phyloP scores from a whole-genome alignment of 1,140 invertebrate species.

The Lepidurus apus region DNA sequence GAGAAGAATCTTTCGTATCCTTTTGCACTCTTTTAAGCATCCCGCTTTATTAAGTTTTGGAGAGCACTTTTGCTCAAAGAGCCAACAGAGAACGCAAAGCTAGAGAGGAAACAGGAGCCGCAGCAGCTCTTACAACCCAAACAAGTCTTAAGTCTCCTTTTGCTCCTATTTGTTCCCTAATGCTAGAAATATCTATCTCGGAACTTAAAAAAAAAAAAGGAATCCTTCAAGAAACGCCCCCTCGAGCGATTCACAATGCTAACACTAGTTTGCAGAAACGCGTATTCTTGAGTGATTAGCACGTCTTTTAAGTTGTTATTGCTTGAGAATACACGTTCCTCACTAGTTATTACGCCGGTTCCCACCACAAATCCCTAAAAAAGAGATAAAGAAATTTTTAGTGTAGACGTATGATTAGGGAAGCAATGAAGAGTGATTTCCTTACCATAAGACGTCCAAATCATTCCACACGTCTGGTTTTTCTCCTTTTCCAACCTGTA shows the following conservation, averaged over 20 bases:
- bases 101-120: background rate
- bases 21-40: background rate
- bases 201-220: no score
- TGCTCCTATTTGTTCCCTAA: background rate
- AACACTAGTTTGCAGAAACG: background rate
- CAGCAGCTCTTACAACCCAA: background rate
- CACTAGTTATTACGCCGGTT: background rate
- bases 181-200: no score
- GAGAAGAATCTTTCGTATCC: background rate
- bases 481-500: no score
- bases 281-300: slow-evolving; percentile 19
- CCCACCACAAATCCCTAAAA: background rate
- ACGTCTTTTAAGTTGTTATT: slow-evolving; percentile 8
- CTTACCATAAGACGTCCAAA: no score
- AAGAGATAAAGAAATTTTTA: background rate
- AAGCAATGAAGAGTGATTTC: no score
- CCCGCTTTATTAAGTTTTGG: slow-evolving; percentile 8
- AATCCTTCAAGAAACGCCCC: no score
- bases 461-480: no score
- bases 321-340: slow-evolving; percentile 18
- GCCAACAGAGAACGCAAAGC: background rate
- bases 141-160: background rate
- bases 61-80: slow-evolving; percentile 1
- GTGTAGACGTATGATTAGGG: background rate
- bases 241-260: background rate